Base-by-base conservation (phyloP, 2,888 invertebrate genomes). In the Noctua janthe region DNA sequence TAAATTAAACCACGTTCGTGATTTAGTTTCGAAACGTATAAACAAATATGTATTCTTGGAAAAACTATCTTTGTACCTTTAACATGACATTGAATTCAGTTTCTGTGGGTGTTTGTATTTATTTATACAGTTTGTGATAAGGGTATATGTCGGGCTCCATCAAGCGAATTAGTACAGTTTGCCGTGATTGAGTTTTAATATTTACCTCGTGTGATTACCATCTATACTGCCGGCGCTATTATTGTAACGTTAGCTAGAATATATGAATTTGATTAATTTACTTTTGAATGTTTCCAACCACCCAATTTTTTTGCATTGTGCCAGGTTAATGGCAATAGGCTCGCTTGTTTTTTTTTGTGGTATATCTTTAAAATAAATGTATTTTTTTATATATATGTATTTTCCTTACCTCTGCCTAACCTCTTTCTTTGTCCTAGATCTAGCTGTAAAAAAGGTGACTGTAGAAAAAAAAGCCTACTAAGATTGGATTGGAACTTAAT, bases 131-230 rank as follows among this genome's bases (percentile, higher is more conserved):
- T 39, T 64, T 15, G 49, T 29, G 17, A 64, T 35, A 54, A 47
- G 10, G 43, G 10, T 56, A 4, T 39, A 23, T 13, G 51, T 51
- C 0, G 35, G 13, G 20, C 35, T 56, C 35, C 39, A 81, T 71
- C 62, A 74, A 74, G 54, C 11, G n/a, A 80, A 74, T 76, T 17
- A 62, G 43, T 13, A n/a, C 47, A 67, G 71, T 66, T 64, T 15
- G n/a, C 4, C 39, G 51, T 75, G 74, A 84, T 84, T 51, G 69
- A 54, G 69, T 75, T 75, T 81, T 81, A 73, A 74, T 81, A 66
- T 73, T 54, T 8, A 66, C 64, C 8, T 70, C 20, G 23, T 54
- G 39, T 39, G 74, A 62, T 47, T 47, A 51, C 17, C 39, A 56
- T 66, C 0, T 47, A 2, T 47, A n/a, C 47, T 54, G 43, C 39